Evolutionary conservation across 1,140 invertebrate species (phyloP).

Genomic region (Pogonus chalceus): DNA sequence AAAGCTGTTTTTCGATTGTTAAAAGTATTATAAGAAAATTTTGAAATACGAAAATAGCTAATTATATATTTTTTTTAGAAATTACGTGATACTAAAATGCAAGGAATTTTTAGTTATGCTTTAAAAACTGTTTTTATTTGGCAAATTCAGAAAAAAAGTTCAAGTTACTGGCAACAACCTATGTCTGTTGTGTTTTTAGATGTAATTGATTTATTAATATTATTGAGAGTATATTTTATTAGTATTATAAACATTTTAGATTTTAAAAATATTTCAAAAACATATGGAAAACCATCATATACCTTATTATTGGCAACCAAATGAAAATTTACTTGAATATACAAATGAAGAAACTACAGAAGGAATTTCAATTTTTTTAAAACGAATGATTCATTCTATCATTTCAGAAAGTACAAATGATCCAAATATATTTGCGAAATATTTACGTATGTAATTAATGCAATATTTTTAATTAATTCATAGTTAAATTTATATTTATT

Average conservation of each 20-base stretch:
- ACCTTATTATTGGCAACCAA: conserved; percentile 6
- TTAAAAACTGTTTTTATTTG: conserved; percentile 8
- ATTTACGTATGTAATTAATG: too few species aligned
- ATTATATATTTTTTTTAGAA: conserved; percentile 9
- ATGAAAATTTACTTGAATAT: background rate
- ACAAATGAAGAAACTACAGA: background rate
- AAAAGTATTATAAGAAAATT: conserved; percentile 2
- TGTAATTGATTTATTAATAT: background rate
- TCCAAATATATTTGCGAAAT: too few species aligned
- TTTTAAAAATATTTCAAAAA: background rate
- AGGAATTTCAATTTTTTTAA: too few species aligned
- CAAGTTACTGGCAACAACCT: background rate
- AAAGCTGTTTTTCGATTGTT: conserved; percentile 9
- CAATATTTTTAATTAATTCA: too few species aligned
- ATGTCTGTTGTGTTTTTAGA: background rate
- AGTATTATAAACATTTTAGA: background rate
- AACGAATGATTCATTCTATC: too few species aligned
- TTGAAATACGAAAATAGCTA: background rate
- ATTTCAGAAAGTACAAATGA: too few species aligned
- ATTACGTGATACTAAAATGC: conserved; percentile 1
- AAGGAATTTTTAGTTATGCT: conserved; percentile 8
- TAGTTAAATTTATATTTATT: background rate
- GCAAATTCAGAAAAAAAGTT: background rate
- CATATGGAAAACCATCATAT: background rate
- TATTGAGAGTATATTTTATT: background rate